Evolutionary conservation across 2,888 invertebrate genomes (phyloP).

Genomic region (Caenorhabditis zanzibari): DNA sequence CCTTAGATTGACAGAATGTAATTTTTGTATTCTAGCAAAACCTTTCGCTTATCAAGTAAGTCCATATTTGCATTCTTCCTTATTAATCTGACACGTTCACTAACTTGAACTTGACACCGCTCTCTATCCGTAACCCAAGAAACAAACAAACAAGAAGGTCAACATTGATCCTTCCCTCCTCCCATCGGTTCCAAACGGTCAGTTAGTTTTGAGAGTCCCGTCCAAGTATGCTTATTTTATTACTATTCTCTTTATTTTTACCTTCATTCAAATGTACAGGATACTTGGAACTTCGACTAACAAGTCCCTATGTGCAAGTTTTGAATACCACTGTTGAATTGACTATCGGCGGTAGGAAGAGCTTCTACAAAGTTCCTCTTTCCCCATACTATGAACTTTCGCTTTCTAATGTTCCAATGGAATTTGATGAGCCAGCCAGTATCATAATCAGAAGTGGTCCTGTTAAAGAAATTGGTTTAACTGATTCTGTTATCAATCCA

Average conservation of each 20-base stretch:
- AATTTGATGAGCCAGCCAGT: conserved; percentile 26
- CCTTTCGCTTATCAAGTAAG: too few relatives aligned
- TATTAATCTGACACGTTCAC: too few relatives aligned
- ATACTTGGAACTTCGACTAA: conserved; percentile 33
- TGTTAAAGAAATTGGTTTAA: conserved; percentile 30
- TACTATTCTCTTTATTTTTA: neutral
- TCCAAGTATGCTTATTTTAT: conserved; percentile 5
- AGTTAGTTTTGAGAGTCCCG: neutral
- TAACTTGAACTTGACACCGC: neutral
- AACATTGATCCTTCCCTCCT: neutral
- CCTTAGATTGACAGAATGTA: too few relatives aligned
- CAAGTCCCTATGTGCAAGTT: conserved; percentile 30
- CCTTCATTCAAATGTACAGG: conserved; percentile 16
- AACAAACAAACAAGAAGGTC: conserved; percentile 12
- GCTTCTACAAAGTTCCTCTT: conserved; percentile 28
- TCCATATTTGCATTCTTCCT: too few relatives aligned
- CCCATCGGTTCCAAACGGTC: conserved; percentile 13
- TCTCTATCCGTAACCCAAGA: neutral
- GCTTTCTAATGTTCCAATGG: conserved; percentile 25
- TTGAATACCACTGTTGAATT: conserved; percentile 24
- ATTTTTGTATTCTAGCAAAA: too few relatives aligned
- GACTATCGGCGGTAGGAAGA: conserved; percentile 15
- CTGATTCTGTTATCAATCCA: conserved; percentile 30
- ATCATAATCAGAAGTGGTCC: conserved; percentile 35
- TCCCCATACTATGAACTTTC: conserved; percentile 37